Evolutionary conservation across 2,113 vertebrate genomes (phyloP).

Genomic region (Hoplias malabaricus): DNA sequence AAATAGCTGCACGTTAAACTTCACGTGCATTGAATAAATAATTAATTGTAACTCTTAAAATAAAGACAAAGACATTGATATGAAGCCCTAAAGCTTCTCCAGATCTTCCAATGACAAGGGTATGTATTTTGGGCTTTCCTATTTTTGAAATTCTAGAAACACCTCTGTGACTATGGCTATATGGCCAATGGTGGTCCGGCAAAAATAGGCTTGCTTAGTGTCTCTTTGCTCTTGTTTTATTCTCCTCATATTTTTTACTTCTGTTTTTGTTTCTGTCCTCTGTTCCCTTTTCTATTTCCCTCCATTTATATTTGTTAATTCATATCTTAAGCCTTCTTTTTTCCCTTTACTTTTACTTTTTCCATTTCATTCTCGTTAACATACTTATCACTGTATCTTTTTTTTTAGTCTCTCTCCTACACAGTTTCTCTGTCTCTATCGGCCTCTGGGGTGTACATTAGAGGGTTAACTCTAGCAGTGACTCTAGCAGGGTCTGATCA

Average conservation of each 20-base stretch:
- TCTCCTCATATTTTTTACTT: background rate
- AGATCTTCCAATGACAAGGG: no score
- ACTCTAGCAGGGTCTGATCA: slow-evolving; percentile 10
- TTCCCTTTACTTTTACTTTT: background rate
- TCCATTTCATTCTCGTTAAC: background rate
- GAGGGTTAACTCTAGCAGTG: background rate
- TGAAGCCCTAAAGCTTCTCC: no score
- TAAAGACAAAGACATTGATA: no score
- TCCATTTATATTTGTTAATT: background rate
- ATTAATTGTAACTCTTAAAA: no score
- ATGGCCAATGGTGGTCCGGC: no score
- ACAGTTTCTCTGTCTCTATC: background rate
- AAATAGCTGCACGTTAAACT: no score
- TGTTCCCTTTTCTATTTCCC: background rate
- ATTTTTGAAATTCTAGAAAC: no score
- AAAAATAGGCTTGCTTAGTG: background rate
- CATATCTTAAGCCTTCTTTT: no score
- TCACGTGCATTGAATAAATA: no score
- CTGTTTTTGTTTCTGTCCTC: background rate
- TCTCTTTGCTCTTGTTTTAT: background rate
- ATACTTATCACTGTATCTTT: background rate
- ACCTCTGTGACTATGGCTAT: no score
- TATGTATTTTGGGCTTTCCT: no score
- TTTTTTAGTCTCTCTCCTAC: background rate
- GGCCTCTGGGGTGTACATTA: background rate